A percentile compares a stretch with the other conserved stretches of the same genome.
These are phyloP conservation scores for Corynorhinus townsendii DNA, from an alignment of 2,113 vertebrate species.

Conservation along the genomic window DNA sequence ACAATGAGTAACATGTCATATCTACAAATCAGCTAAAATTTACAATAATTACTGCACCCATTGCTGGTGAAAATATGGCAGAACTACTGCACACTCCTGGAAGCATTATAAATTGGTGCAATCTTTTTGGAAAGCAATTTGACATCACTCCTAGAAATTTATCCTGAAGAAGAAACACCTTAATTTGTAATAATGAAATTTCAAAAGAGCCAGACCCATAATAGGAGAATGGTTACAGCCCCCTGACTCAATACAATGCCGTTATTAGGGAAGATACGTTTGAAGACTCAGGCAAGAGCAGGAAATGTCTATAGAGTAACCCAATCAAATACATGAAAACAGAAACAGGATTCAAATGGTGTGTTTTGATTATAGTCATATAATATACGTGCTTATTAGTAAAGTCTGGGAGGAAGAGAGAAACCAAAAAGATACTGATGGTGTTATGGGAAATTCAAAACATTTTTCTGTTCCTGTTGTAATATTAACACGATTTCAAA, in stretches of 20 bases:
- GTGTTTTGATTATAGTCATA: background rate
- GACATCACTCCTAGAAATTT: background rate
- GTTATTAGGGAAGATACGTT: background rate
- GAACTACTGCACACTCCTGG: too few relatives aligned
- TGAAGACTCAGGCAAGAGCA: background rate
- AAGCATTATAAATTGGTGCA: background rate
- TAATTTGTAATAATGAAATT: background rate
- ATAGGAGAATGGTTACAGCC: background rate
- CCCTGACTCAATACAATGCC: background rate
- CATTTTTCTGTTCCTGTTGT: background rate
- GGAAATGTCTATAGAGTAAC: background rate
- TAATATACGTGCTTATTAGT: background rate
- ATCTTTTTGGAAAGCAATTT: background rate
- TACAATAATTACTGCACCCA: background rate
- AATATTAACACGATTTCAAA: background rate
- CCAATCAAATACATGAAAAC: background rate
- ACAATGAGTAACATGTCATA: background rate
- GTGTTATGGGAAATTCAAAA: background rate
- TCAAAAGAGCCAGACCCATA: background rate
- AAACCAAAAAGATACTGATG: background rate
- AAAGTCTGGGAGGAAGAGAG: background rate
- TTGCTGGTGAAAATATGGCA: background rate
- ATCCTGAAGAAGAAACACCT: conserved; percentile 3
- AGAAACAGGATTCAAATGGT: background rate
- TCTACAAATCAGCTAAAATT: background rate